Percentiles rank a stretch among this genome's conserved stretches.
These are phyloP conservation scores for Spondyliosoma cantharus DNA, from an alignment of 2,797 vertebrate species.

Conservation along the genomic window DNA sequence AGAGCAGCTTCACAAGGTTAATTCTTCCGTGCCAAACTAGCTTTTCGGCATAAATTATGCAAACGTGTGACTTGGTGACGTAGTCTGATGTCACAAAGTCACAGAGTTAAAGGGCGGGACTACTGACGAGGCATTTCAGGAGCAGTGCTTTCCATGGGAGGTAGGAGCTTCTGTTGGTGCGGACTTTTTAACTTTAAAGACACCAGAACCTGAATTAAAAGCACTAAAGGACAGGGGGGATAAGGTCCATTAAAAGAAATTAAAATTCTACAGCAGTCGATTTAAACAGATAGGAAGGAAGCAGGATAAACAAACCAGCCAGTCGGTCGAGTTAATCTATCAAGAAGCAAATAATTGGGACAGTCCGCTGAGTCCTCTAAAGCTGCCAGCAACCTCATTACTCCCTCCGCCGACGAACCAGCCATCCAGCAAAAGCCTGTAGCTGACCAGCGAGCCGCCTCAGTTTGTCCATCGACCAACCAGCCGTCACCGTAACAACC, in stretches of 20 bases:
- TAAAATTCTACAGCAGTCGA: neutral
- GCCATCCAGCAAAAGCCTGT: constrained; percentile 18
- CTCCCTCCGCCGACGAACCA: constrained; percentile 15
- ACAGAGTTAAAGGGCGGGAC: too few species aligned
- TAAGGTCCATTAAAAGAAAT: neutral
- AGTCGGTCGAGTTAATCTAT: constrained; percentile 13
- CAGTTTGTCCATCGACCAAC: constrained; percentile 43
- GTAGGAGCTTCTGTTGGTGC: too few species aligned
- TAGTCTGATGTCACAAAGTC: too few species aligned
- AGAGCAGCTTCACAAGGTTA: too few species aligned
- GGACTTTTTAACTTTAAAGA: too few species aligned
- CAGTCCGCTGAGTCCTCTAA: constrained; percentile 30
- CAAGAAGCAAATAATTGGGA: constrained; percentile 33
- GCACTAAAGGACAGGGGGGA: too few species aligned
- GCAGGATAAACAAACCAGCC: neutral
- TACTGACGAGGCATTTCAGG: too few species aligned
- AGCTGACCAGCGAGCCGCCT: constrained; percentile 38
- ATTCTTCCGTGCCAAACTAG: too few species aligned
- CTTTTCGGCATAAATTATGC: too few species aligned
- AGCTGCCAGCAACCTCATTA: constrained; percentile 24
- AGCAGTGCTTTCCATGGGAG: too few species aligned
- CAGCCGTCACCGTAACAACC: constrained; percentile 28
- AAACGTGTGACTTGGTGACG: too few species aligned
- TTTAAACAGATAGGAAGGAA: constrained; percentile 1
- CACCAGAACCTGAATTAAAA: too few species aligned